Conservation (phyloP, 1,140 invertebrate species). For the Dufourea novaeangliae region DNA sequence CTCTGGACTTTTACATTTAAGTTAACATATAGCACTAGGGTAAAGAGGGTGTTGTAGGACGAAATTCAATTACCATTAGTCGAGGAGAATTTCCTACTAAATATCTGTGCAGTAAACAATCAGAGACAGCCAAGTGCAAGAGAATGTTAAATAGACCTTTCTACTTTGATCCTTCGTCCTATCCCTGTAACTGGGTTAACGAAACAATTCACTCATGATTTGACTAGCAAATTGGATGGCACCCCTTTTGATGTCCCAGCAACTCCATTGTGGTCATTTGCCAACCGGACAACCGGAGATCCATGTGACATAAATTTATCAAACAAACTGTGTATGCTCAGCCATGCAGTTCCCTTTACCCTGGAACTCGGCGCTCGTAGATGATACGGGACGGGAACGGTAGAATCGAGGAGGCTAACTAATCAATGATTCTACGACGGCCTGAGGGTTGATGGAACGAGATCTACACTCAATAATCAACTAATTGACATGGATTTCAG, state of each 20-base stretch:
- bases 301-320: conserved; percentile 46
- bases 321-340: conserved; percentile 30
- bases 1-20: too few species aligned
- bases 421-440: too few species aligned
- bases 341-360: not conserved
- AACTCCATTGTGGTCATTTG: conserved; percentile 46
- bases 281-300: conserved; percentile 24
- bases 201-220: conserved; percentile 36
- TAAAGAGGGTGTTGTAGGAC: too few species aligned
- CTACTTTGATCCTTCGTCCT: conserved; percentile 12
- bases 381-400: not conserved
- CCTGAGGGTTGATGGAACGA: too few species aligned
- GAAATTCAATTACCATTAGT: too few species aligned
- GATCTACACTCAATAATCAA: too few species aligned
- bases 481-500: too few species aligned
- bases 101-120: too few species aligned
- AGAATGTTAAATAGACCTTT: not conserved
- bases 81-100: too few species aligned
- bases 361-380: not conserved
- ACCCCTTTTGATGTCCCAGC: conserved; percentile 34
- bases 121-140: too few species aligned
- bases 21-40: too few species aligned
- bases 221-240: conserved; percentile 38
- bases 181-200: conserved; percentile 41
- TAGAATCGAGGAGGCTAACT: not conserved